These are phyloP conservation scores for Ibycter americanus DNA, from an alignment of 2,797 vertebrate genomes.

Conservation along the genomic window DNA sequence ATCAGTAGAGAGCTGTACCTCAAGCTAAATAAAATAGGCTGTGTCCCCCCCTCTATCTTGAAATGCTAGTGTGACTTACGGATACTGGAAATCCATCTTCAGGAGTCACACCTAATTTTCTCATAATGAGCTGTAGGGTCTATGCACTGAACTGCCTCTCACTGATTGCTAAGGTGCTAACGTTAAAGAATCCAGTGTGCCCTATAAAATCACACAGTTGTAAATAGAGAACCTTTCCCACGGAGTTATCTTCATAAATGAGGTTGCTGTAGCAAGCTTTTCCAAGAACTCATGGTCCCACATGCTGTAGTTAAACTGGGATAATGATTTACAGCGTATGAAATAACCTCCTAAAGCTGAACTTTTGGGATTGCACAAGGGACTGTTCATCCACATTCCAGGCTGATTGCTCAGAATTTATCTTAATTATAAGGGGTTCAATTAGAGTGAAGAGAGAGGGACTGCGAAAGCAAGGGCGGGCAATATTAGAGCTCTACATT, in stretches of 20 bases:
- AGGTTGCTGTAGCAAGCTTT: constrained; percentile 28
- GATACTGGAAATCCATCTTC: constrained; percentile 45
- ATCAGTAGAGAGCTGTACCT: neutral
- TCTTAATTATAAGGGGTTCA: constrained; percentile 45
- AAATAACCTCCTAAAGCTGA: constrained; percentile 61
- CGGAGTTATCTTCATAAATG: constrained; percentile 50
- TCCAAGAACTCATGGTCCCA: constrained; percentile 1
- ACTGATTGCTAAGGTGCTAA: constrained; percentile 51
- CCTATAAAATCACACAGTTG: neutral
- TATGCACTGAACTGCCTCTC: neutral
- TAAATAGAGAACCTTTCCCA: constrained; percentile 28
- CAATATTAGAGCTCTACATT: neutral
- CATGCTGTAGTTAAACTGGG: constrained; percentile 17
- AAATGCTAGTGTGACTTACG: neutral
- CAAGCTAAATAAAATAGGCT: neutral
- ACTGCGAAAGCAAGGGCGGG: constrained; percentile 4
- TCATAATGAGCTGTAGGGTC: constrained; percentile 39
- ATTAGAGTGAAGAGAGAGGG: constrained; percentile 32
- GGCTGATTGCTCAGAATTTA: constrained; percentile 62
- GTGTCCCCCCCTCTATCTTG: neutral
- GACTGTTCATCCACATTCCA: constrained; percentile 66
- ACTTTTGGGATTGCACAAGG: constrained; percentile 67
- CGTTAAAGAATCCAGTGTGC: neutral
- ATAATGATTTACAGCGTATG: constrained; percentile 61
- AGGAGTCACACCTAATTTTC: constrained; percentile 54